A percentile compares a stretch with the other conserved stretches of the same genome.
These are phyloP conservation scores for Melanostoma scalare DNA, from an alignment of 2,888 invertebrate species.

Conservation along the genomic window DNA sequence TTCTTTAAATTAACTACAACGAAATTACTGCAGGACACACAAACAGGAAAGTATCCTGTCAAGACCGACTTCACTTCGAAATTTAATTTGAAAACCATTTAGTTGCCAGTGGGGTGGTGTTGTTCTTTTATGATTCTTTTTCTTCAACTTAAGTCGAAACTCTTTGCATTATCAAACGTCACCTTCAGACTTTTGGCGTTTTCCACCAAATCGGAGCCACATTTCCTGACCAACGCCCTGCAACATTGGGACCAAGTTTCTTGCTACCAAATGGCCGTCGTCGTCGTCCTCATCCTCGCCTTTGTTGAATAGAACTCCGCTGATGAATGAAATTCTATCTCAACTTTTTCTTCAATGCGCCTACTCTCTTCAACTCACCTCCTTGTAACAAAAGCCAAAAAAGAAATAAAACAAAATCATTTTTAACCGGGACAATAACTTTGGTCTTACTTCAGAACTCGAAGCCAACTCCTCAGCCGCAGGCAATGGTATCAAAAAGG, in stretches of 20 bases:
- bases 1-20: too few relatives aligned
- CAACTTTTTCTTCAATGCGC: slow-evolving; percentile 48
- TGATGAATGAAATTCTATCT: slow-evolving; percentile 48
- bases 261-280: slow-evolving; percentile 12
- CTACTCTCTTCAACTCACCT: slow-evolving; percentile 14
- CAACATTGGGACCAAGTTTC: slow-evolving; percentile 54
- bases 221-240: slow-evolving; percentile 69
- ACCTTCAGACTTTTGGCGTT: slow-evolving; percentile 42
- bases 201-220: slow-evolving; percentile 33
- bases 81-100: too few relatives aligned
- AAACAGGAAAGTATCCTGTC: too few relatives aligned
- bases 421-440: slow-evolving; percentile 69
- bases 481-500: slow-evolving; percentile 50
- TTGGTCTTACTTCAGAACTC: slow-evolving; percentile 49
- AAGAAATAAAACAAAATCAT: slow-evolving; percentile 24
- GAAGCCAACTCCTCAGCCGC: slow-evolving; percentile 41
- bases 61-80: too few relatives aligned
- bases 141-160: slow-evolving; percentile 29
- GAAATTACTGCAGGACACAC: too few relatives aligned
- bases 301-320: slow-evolving; percentile 16
- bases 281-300: neutral
- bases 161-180: slow-evolving; percentile 54
- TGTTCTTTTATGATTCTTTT: slow-evolving; percentile 18
- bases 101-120: neutral
- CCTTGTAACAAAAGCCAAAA: slow-evolving; percentile 13